Evolutionary conservation across 2,888 invertebrate species (phyloP).

Genomic region (Onthophagus sagittarius): DNA sequence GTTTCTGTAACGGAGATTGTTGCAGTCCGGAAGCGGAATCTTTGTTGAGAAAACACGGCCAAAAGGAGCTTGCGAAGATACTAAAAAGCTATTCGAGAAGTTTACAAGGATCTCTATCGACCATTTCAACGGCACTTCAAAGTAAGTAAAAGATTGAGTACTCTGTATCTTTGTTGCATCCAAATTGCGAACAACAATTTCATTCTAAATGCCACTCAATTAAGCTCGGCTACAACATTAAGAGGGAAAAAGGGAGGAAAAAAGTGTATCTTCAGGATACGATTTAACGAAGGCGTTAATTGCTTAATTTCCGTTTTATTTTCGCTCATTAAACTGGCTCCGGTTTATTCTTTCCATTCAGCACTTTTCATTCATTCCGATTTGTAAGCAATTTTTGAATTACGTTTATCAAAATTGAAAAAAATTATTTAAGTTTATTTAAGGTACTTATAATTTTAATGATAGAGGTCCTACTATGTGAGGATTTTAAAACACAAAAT

Average conservation of each 20-base stretch:
- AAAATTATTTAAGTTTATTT: too few species aligned
- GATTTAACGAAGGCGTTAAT: not conserved
- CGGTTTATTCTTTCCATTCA: not conserved
- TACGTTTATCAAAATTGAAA: not conserved
- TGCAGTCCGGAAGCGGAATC: conserved; percentile 65
- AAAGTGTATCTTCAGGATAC: not conserved
- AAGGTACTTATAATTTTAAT: too few species aligned
- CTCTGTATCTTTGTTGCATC: not conserved
- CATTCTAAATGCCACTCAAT: not conserved
- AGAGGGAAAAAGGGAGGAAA: not conserved
- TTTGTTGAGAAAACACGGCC: conserved; percentile 56
- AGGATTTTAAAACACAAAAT: too few species aligned
- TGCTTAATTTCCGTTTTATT: not conserved
- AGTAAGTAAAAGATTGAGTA: conserved; percentile 53
- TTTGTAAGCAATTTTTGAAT: not conserved
- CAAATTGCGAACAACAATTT: not conserved
- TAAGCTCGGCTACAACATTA: not conserved
- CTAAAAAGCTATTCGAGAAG: conserved; percentile 69
- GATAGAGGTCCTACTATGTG: too few species aligned
- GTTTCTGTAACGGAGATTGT: conserved; percentile 62
- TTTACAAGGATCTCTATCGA: conserved; percentile 69
- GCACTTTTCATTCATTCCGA: not conserved
- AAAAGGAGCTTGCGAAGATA: conserved; percentile 63
- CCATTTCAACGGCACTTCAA: conserved; percentile 69
- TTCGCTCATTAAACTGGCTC: not conserved